A percentile compares a stretch with the other conserved stretches of the same genome.
phyloP scores from a whole-genome alignment of 2,888 invertebrate species.

The Dolichomitus sp. region DNA sequence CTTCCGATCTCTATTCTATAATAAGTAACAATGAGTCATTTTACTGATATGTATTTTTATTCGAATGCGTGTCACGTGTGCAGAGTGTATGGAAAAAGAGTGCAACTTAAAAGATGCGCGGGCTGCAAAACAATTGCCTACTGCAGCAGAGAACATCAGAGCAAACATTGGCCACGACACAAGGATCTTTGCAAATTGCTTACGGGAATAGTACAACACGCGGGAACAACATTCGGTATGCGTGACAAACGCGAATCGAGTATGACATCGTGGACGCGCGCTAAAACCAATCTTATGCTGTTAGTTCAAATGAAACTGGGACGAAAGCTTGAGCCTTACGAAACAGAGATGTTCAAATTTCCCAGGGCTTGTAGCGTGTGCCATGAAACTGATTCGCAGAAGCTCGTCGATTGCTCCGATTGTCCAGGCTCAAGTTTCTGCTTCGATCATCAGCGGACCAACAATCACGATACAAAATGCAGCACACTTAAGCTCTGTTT shows the following conservation, averaged over 20 bases:
- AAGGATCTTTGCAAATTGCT: slow-evolving; percentile 77
- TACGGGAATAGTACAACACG: slow-evolving; percentile 22
- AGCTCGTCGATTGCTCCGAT: slow-evolving; percentile 74
- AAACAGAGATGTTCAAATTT: slow-evolving; percentile 80
- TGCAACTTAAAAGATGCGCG: slow-evolving; percentile 78
- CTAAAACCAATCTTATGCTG: slow-evolving; percentile 77
- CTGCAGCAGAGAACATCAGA: slow-evolving; percentile 81
- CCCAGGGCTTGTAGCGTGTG: slow-evolving; percentile 79
- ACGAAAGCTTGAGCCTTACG: slow-evolving; percentile 72
- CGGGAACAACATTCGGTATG: slow-evolving; percentile 38
- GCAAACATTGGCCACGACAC: slow-evolving; percentile 81
- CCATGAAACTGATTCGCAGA: slow-evolving; percentile 70
- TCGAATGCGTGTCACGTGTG: slow-evolving; percentile 83
- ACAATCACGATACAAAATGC: slow-evolving; percentile 71
- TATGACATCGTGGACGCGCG: slow-evolving; percentile 69
- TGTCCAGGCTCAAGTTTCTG: slow-evolving; percentile 80
- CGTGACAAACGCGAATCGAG: slow-evolving; percentile 34
- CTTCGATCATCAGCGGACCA: slow-evolving; percentile 66
- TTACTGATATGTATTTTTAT: slow-evolving; percentile 73
- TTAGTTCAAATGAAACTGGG: slow-evolving; percentile 69
- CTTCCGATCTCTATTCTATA: no score
- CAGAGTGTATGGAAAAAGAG: slow-evolving; percentile 75
- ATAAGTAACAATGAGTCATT: slow-evolving; percentile 18
- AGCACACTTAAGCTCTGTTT: slow-evolving; percentile 72
- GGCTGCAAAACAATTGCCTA: slow-evolving; percentile 82